phyloP scores from a whole-genome alignment of 2,888 invertebrate genomes.

The Alentia gelatinosa region DNA sequence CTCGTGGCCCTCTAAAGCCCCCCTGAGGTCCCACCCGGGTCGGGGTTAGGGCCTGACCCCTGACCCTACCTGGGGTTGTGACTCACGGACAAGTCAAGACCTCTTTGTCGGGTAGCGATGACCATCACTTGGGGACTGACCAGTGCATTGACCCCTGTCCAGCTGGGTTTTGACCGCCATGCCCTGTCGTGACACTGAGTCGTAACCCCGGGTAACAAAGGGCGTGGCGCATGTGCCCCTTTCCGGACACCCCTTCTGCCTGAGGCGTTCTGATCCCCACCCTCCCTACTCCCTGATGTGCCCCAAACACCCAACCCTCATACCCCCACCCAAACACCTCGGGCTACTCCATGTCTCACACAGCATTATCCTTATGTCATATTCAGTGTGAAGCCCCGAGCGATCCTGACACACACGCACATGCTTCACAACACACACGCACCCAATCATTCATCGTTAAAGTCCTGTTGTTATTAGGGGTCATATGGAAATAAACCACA shows the following conservation, averaged over 20 bases:
- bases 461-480: too few species aligned
- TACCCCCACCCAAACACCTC: too few species aligned
- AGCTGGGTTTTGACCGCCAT: neutral
- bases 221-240: neutral
- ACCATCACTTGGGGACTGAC: constrained; percentile 5
- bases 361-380: too few species aligned
- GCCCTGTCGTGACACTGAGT: neutral
- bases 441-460: too few species aligned
- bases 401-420: too few species aligned
- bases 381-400: too few species aligned
- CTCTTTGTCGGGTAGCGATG: neutral
- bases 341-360: too few species aligned
- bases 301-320: too few species aligned
- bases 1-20: neutral
- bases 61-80: constrained; percentile 45
- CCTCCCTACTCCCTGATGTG: too few species aligned
- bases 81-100: constrained; percentile 19
- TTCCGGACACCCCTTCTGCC: neutral
- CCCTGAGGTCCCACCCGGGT: neutral
- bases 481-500: too few species aligned
- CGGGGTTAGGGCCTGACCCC: neutral
- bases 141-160: neutral
- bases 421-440: too few species aligned
- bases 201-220: constrained; percentile 31
- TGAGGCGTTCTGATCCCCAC: neutral